These are phyloP conservation scores for Drosophila trapezifrons DNA, from an alignment of 1,140 invertebrate species.

Conservation along the genomic window DNA sequence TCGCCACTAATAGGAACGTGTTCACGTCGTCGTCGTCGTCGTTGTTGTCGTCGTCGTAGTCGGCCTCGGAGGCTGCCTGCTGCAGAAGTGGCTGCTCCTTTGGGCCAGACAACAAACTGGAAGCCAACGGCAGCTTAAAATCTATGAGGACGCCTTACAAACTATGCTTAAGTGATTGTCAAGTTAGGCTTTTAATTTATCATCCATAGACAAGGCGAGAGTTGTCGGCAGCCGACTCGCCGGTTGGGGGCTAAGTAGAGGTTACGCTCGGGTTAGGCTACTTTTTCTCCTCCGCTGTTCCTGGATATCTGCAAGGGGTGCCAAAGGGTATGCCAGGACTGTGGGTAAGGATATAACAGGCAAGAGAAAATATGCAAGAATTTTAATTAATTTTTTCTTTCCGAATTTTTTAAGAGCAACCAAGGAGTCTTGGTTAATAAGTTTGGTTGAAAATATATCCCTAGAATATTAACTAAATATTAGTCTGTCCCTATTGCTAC, in stretches of 20 bases:
- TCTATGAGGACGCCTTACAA: slow-evolving; percentile 83
- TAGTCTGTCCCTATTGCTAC: too few relatives aligned
- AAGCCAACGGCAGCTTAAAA: slow-evolving; percentile 76
- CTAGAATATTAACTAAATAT: too few relatives aligned
- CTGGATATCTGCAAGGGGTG: slow-evolving; percentile 12
- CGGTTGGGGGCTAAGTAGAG: slow-evolving; percentile 75
- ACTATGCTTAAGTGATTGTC: slow-evolving; percentile 84
- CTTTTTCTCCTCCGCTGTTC: slow-evolving; percentile 46
- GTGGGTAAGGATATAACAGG: too few relatives aligned
- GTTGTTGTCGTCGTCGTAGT: slow-evolving; percentile 23
- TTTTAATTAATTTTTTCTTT: neutral
- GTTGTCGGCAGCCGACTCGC: slow-evolving; percentile 46
- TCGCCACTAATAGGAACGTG: slow-evolving; percentile 83
- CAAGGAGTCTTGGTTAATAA: neutral
- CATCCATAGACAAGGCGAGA: slow-evolving; percentile 83
- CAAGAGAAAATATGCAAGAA: neutral
- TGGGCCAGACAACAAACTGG: slow-evolving; percentile 61
- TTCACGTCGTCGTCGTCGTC: slow-evolving; percentile 69
- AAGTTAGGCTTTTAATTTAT: slow-evolving; percentile 84
- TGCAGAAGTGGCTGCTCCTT: slow-evolving; percentile 35
- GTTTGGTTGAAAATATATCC: neutral
- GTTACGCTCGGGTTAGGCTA: slow-evolving; percentile 78
- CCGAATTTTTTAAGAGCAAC: neutral
- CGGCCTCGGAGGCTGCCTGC: slow-evolving; percentile 29
- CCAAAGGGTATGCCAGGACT: neutral